phyloP scores from a whole-genome alignment of 2,797 vertebrate genomes.

The Phataginus tetradactyla region DNA sequence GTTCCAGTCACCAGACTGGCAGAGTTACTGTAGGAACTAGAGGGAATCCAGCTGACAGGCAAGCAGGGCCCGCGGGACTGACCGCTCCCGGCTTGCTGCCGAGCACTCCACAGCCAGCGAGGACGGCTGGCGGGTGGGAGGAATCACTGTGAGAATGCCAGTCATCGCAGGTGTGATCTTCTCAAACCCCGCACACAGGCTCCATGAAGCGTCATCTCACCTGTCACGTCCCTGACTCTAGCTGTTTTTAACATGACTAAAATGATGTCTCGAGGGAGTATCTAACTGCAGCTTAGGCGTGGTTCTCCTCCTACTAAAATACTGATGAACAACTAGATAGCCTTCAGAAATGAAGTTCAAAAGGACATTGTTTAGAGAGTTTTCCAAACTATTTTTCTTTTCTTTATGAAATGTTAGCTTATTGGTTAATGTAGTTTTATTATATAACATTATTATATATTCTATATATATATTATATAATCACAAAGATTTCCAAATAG shows the following conservation, averaged over 20 bases:
- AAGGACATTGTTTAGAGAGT: background rate
- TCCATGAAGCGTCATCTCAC: background rate
- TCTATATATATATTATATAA: background rate
- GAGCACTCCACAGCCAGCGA: fast-evolving
- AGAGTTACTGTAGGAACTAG: background rate
- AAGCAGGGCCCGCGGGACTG: background rate
- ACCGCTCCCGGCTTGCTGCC: background rate
- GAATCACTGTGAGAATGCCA: too few relatives aligned
- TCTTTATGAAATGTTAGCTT: conserved; percentile 18
- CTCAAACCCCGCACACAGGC: background rate
- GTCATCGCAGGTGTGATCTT: background rate
- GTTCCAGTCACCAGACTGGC: background rate
- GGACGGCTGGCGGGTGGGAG: background rate
- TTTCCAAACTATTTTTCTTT: background rate
- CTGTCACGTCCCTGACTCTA: background rate
- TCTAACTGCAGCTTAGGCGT: background rate
- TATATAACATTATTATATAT: too few relatives aligned
- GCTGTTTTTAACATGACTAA: background rate
- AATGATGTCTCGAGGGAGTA: background rate
- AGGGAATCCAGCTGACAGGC: background rate
- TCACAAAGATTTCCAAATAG: background rate
- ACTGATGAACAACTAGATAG: background rate
- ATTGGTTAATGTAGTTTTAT: background rate
- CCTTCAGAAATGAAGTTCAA: background rate
- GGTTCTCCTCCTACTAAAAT: background rate